phyloP scores from a whole-genome alignment of 2,888 invertebrate genomes.

The Embidobia sp. region DNA sequence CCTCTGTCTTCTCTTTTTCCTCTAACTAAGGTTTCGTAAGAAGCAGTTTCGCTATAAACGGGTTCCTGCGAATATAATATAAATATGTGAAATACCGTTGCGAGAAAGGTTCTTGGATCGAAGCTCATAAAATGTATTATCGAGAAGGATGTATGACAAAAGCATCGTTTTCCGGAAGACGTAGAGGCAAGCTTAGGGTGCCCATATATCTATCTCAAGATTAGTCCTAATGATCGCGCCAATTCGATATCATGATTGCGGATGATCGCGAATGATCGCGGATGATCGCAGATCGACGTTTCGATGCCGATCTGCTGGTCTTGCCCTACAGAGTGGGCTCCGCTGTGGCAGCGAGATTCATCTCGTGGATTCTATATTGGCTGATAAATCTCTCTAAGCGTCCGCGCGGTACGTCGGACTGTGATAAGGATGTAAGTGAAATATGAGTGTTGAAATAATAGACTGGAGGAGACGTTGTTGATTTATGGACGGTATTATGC shows the following conservation, averaged over 20 bases:
- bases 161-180: no score
- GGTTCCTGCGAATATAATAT: not conserved
- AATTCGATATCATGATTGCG: constrained; percentile 41
- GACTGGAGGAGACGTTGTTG: constrained; percentile 41
- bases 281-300: constrained; percentile 38
- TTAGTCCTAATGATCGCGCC: constrained; percentile 43
- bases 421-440: constrained; percentile 60
- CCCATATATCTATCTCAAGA: no score
- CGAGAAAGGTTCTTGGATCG: not conserved
- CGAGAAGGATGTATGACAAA: no score
- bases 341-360: constrained; percentile 18
- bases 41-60: no score
- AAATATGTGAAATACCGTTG: no score
- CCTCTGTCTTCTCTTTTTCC: no score
- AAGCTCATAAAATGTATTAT: no score
- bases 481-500: constrained; percentile 42
- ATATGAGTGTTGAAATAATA: constrained; percentile 62
- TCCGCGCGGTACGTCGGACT: constrained; percentile 18
- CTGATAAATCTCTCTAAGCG: constrained; percentile 36
- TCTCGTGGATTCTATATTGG: constrained; percentile 32
- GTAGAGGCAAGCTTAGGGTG: no score
- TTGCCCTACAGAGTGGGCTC: constrained; percentile 39
- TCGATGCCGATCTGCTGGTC: constrained; percentile 43
- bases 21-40: no score
- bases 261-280: no score